Evolutionary conservation across 2,888 invertebrate genomes (phyloP).

Genomic region (Pachydiplax longipennis): DNA sequence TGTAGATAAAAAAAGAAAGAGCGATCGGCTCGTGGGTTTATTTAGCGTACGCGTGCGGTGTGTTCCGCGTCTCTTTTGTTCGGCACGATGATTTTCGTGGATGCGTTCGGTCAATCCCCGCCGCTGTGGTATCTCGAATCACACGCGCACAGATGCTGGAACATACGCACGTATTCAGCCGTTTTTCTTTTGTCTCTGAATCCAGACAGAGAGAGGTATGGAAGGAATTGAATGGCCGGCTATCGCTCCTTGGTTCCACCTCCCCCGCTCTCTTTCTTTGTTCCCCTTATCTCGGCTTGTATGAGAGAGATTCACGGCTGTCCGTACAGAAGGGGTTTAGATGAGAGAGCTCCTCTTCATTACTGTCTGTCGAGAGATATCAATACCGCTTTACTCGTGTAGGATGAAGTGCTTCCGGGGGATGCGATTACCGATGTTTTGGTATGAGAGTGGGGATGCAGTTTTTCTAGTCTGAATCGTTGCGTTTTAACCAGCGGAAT

Average conservation of each 20-base stretch:
- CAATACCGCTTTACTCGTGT: not conserved
- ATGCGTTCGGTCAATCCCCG: not conserved
- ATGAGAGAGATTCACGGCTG: not conserved
- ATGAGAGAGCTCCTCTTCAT: not conserved
- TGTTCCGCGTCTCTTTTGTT: not conserved
- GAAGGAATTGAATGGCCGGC: not conserved
- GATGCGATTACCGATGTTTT: not conserved
- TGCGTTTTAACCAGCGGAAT: too few relatives aligned
- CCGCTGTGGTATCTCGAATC: not conserved
- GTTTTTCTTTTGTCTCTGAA: not conserved
- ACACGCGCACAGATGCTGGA: not conserved
- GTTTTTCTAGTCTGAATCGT: not conserved
- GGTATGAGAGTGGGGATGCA: not conserved
- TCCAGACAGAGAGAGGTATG: not conserved
- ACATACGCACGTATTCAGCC: not conserved
- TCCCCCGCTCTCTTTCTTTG: not conserved
- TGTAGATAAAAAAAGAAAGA: not conserved
- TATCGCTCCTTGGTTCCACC: not conserved
- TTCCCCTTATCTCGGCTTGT: not conserved
- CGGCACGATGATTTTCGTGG: not conserved
- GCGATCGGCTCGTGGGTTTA: not conserved
- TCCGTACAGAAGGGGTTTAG: not conserved
- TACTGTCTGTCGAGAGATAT: not conserved
- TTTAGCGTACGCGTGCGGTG: not conserved
- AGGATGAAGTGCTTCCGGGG: not conserved